Base-by-base conservation (phyloP, 2,888 invertebrate species). In the Caenorhabditis becei region DNA sequence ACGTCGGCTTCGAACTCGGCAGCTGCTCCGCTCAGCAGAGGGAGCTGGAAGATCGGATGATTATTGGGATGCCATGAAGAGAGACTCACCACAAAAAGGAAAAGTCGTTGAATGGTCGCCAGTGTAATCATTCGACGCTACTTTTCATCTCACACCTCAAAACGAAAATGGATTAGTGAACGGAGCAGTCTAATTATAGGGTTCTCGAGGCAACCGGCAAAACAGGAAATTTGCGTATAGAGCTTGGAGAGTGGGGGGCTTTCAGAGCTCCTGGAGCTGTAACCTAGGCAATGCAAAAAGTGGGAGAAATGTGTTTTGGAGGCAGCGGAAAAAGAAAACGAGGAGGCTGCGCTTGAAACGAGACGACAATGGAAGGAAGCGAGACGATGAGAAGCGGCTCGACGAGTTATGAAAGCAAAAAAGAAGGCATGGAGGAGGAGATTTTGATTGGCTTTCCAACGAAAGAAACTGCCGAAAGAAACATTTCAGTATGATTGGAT, bases 91-190 rank as follows among this genome's bases (percentile, higher is more conserved):
- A 32, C 1, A 20, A 69, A 20, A 54, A 77, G 47, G 56, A 62
- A 54, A 35, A 61, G 69, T 77, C 77, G 67, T 32, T 20, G n/a
- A 58, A 61, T 26, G 35, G 53, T 74, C 65, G 72, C 58, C 56
- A 51, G 65, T 58, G 58, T 58, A 74, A 51, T 74, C 72, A 74
- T 74, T 74, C 72, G 72, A 74, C 72, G 72, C 72, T 74, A 65
- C 72, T 74, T 74, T 74, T 74, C 72, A 74, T 74, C 58, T 65
- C 72, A 63, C 72, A 65, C 72, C 72, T 74, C 63, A 35, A 71
- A 74, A 58, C 35, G 23, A n/a, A 62, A 28, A 61, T 16, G 20
- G 23, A 16, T 44, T 56, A 26, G 24, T 28, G 16, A 24, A 56
- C 41, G 41, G 18, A 26, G n/a, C 32, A 26, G 26, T 66, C 18